These are phyloP conservation scores for Cottoperca gobio DNA, from an alignment of 2,797 vertebrate genomes.

Conservation along the genomic window DNA sequence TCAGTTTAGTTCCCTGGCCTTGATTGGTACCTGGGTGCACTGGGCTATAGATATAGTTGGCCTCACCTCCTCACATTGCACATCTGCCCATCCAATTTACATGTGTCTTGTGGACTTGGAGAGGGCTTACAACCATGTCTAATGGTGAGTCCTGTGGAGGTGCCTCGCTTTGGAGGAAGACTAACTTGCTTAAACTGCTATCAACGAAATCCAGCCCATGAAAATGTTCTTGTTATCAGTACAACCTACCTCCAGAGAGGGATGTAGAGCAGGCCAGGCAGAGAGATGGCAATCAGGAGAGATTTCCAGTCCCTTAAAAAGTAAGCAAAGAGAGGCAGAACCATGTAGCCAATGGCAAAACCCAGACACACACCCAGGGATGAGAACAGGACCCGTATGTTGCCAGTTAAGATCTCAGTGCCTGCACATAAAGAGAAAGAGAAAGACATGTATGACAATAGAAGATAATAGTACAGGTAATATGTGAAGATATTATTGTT, in stretches of 20 bases:
- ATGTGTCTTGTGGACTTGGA: no score
- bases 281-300: slow-evolving; percentile 78
- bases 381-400: slow-evolving; percentile 84
- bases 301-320: slow-evolving; percentile 87
- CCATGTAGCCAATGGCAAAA: slow-evolving; percentile 87
- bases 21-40: no score
- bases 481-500: not conserved
- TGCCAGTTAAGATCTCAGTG: slow-evolving; percentile 87
- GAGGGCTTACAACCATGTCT: no score
- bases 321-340: slow-evolving; percentile 86
- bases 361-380: slow-evolving; percentile 86
- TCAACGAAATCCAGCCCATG: not conserved
- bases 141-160: no score
- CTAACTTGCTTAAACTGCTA: not conserved
- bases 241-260: slow-evolving; percentile 82
- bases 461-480: not conserved
- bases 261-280: slow-evolving; percentile 2
- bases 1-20: no score
- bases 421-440: slow-evolving; percentile 70
- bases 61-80: no score
- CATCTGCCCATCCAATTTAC: no score
- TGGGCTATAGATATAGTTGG: no score
- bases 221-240: not conserved
- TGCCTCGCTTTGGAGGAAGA: no score
- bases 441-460: not conserved